A percentile compares a stretch with the other conserved stretches of the same genome.
These are phyloP conservation scores for Wasmannia auropunctata DNA, from an alignment of 1,140 invertebrate genomes.

Conservation along the genomic window DNA sequence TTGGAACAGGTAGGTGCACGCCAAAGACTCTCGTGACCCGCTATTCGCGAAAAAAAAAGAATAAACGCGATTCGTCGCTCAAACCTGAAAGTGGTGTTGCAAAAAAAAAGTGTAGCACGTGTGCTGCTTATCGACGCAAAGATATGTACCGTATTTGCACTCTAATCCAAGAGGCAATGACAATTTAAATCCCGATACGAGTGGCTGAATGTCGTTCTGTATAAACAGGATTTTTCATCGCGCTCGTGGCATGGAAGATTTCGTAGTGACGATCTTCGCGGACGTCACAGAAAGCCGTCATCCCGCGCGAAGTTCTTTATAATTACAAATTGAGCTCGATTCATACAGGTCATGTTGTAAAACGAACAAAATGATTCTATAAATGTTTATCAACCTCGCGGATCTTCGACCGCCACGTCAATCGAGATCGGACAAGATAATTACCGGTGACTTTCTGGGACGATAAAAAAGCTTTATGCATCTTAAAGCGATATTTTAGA, in stretches of 20 bases:
- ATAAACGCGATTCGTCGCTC: not conserved
- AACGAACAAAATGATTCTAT: not conserved
- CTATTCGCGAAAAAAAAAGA: not conserved
- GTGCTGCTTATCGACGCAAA: constrained; percentile 2
- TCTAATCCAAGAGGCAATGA: not conserved
- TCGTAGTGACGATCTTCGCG: not conserved
- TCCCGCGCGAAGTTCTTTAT: not conserved
- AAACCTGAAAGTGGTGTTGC: not conserved
- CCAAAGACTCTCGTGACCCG: not conserved
- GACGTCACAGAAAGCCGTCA: not conserved
- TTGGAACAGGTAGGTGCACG: not conserved
- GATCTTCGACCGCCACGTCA: not conserved
- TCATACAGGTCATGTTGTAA: not conserved
- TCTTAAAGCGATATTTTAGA: not conserved
- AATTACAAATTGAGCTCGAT: not conserved
- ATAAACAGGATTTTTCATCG: constrained; percentile 32
- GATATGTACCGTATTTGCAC: not conserved
- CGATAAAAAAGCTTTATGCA: not conserved
- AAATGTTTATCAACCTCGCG: not conserved
- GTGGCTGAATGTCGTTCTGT: not conserved
- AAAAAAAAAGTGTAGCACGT: not conserved
- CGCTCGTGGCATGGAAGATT: not conserved
- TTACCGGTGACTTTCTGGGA: not conserved
- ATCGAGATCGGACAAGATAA: not conserved
- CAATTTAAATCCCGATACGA: not conserved